Evolutionary conservation across 2,113 vertebrate genomes (phyloP).

Genomic region (Lynx canadensis): DNA sequence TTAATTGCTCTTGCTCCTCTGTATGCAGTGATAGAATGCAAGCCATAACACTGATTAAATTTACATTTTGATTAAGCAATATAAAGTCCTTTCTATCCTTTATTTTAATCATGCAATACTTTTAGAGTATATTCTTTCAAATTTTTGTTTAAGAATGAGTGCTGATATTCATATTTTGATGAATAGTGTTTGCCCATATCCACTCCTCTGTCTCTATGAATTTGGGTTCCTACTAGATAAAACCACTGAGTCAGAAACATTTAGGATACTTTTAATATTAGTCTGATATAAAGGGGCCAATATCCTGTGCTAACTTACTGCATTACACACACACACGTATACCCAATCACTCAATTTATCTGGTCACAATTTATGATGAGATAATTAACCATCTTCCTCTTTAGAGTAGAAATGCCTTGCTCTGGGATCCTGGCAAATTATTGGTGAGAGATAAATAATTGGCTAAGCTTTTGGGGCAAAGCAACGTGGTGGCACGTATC

Average conservation of each 20-base stretch:
- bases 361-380: background rate
- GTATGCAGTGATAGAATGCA: constrained; percentile 18
- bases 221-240: background rate
- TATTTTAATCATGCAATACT: constrained; percentile 57
- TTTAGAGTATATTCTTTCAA: background rate
- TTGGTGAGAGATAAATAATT: background rate
- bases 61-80: constrained; percentile 71
- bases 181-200: background rate
- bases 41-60: constrained; percentile 58
- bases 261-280: background rate
- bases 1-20: constrained; percentile 72
- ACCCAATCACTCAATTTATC: background rate
- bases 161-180: background rate
- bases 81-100: constrained; percentile 53
- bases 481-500: background rate
- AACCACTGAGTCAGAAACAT: background rate
- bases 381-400: background rate
- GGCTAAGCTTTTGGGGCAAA: background rate
- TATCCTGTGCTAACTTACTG: background rate
- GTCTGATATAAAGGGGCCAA: background rate
- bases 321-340: background rate
- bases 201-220: background rate
- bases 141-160: background rate
- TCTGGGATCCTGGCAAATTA: background rate
- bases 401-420: background rate